Base-by-base conservation (phyloP, 2,888 invertebrate species). In the Taenaris catops region DNA sequence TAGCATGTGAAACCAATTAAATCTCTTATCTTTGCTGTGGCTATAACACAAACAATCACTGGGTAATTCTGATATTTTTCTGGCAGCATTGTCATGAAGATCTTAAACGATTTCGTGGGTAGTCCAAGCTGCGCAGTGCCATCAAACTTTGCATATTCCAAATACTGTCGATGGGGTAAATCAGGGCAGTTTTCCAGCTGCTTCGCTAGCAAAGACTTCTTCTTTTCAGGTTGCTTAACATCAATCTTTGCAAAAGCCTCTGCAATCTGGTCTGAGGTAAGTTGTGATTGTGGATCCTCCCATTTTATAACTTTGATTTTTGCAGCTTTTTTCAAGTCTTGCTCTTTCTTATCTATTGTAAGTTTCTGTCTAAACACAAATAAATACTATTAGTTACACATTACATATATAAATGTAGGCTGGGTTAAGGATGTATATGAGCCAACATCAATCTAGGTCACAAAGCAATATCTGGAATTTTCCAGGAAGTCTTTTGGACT, bases 1-100 rank as follows among this genome's bases (percentile, higher is more conserved):
- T 95, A 96, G 78, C 97, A 95, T 55, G 95, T 95, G 34, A 98
- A 91, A 17, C 98, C 98, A 63, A 98, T 95, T 16, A 98, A 89
- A 67, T 98, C 97, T 54, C 91, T 89, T 34, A 98, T 95, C 83
- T 94, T 96, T 11, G 97, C 96, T 54, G 90, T 91, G 8, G 94
- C 91, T 38, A 96, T 88, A 31, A 97, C 94, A 55, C 92, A 91
- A 32, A 96, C 91, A 55, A 91, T 90, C 68, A 97, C 81, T 0
- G 97, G 97, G 78, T 95, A 96, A 50, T 92, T 91, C 46, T 95
- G 91, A 45, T 95, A 91, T 35, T 92, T 92, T 44, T 92, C 92
- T 0, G 94, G 91, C 12, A 96, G 81, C 93, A 97, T 95, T 28
- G 95, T 95, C 67, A 98, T 89, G 63, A 94, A 98, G 47, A 98